Evolutionary conservation across 2,888 invertebrate genomes (phyloP).

Genomic region (Opisthograptis luteolata): DNA sequence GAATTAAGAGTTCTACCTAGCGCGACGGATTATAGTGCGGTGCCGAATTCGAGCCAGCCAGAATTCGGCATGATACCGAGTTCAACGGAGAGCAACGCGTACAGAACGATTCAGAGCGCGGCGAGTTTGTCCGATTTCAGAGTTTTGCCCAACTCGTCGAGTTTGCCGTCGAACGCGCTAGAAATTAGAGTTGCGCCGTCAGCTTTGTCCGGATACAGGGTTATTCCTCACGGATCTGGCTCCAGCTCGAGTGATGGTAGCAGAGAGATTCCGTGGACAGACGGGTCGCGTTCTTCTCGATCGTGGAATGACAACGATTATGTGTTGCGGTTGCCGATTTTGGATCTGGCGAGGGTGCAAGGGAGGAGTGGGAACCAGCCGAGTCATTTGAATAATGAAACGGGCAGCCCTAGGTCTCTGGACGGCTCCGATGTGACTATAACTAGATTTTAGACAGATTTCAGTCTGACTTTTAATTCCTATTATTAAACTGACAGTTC

Average conservation of each 20-base stretch:
- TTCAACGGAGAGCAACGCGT: constrained; percentile 1
- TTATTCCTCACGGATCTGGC: neutral
- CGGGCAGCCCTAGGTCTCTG: constrained; percentile 35
- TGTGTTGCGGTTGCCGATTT: constrained; percentile 60
- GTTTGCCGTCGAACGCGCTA: neutral
- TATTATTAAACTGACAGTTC: too few relatives aligned
- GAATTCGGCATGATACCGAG: constrained; percentile 29
- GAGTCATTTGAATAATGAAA: neutral
- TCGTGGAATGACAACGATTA: constrained; percentile 65
- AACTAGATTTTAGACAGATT: constrained; percentile 14
- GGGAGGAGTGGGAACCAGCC: constrained; percentile 38
- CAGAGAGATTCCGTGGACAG: constrained; percentile 64
- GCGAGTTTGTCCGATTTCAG: constrained; percentile 16
- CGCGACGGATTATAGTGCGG: neutral
- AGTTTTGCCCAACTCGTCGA: constrained; percentile 10
- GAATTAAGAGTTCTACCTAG: neutral
- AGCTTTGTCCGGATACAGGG: constrained; percentile 8
- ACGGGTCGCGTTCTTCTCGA: constrained; percentile 48
- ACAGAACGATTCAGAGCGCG: neutral
- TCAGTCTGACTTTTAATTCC: too few relatives aligned
- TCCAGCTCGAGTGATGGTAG: constrained; percentile 42
- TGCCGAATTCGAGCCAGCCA: neutral
- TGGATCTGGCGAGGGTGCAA: constrained; percentile 60
- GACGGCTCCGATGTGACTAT: constrained; percentile 54
- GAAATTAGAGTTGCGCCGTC: constrained; percentile 15